Conservation (phyloP, 2,888 invertebrate species). For the Agrochola lota region DNA sequence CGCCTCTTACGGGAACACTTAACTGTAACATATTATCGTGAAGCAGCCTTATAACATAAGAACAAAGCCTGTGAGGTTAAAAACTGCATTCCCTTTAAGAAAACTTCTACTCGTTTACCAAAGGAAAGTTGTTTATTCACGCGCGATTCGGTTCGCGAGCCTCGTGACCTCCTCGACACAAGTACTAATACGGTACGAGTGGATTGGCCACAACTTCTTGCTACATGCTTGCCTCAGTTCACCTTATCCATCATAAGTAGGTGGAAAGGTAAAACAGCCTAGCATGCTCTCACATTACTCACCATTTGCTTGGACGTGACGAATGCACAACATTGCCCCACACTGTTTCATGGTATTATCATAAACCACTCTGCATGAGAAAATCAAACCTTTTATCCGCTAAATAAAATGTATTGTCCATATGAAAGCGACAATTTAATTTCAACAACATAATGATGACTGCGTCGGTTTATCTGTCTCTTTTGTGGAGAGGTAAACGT, state of each 20-base stretch:
- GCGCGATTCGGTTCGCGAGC: no score
- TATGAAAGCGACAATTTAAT: no score
- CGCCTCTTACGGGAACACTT: neutral
- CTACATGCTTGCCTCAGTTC: neutral
- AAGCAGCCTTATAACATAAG: neutral
- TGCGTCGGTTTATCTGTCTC: no score
- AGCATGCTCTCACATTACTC: neutral
- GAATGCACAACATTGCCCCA: neutral
- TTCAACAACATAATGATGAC: no score
- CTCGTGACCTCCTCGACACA: neutral
- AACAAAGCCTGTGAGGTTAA: neutral
- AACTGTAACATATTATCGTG: neutral
- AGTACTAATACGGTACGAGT: neutral
- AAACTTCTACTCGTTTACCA: neutral
- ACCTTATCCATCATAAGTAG: neutral
- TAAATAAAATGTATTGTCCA: no score
- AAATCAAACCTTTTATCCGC: no score
- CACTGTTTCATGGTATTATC: neutral
- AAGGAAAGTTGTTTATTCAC: neutral
- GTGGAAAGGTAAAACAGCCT: neutral
- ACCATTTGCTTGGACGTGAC: neutral
- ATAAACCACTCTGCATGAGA: neutral
- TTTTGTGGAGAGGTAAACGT: no score
- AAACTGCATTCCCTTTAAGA: neutral
- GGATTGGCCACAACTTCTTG: neutral